These are phyloP conservation scores for Octodon degus DNA, from an alignment of 2,113 vertebrate species.

Conservation along the genomic window DNA sequence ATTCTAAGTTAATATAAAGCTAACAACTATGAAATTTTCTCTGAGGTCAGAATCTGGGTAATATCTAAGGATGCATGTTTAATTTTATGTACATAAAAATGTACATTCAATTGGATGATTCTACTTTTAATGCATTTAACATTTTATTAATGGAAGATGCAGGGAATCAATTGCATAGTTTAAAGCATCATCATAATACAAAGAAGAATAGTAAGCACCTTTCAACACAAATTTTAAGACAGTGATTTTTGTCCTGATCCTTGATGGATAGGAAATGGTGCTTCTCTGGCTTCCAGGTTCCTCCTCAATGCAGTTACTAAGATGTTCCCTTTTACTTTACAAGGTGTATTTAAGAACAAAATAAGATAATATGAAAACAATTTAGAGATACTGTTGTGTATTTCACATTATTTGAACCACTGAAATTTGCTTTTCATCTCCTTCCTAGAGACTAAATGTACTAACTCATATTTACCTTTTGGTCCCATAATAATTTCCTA, in stretches of 20 bases:
- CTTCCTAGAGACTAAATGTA: not conserved
- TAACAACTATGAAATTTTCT: not conserved
- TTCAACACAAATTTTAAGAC: not conserved
- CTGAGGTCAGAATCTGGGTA: not conserved
- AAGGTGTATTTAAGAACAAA: not conserved
- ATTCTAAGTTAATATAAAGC: conserved; percentile 39
- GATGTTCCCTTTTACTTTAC: not conserved
- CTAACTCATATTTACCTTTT: not conserved
- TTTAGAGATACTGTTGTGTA: not conserved
- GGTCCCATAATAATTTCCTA: not conserved
- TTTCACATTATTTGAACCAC: not conserved
- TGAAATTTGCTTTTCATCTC: conserved; percentile 19
- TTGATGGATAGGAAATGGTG: not conserved
- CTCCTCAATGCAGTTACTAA: not conserved
- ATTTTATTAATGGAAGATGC: not conserved
- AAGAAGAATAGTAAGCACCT: not conserved
- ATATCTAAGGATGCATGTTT: not conserved
- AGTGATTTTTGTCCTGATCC: not conserved
- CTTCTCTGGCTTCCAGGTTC: not conserved
- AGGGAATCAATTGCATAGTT: not conserved
- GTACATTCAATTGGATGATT: not conserved
- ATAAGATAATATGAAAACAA: not conserved
- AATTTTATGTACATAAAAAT: not conserved
- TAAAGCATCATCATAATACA: not conserved
- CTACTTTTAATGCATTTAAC: not conserved